Evolutionary conservation across 2,797 vertebrate species (phyloP).

Genomic region (Chiloscyllium punctatum): DNA sequence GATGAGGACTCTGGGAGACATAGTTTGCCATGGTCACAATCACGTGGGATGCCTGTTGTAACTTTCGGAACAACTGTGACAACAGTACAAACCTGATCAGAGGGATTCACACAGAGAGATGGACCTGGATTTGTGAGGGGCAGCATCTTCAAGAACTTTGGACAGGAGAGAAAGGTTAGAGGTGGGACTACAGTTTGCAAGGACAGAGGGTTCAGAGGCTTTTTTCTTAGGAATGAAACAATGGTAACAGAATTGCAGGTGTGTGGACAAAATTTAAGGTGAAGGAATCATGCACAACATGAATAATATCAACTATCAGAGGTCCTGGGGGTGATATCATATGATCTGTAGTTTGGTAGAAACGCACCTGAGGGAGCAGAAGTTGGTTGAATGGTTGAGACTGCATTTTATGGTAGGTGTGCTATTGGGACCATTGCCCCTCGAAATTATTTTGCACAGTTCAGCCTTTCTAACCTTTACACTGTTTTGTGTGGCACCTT

Average conservation of each 20-base stretch:
- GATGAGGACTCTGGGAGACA: not conserved
- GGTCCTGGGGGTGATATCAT: too few relatives aligned
- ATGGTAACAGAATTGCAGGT: not conserved
- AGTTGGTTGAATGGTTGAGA: not conserved
- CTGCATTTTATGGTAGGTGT: not conserved
- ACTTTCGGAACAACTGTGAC: not conserved
- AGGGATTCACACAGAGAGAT: not conserved
- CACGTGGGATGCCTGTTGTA: not conserved
- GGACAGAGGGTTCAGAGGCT: too few relatives aligned
- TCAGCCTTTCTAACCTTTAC: too few relatives aligned
- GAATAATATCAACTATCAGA: not conserved
- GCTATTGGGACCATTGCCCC: too few relatives aligned
- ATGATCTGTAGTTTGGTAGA: too few relatives aligned
- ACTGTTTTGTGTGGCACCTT: not conserved
- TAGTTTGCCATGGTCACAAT: not conserved
- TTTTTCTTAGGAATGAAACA: not conserved
- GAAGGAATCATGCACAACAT: too few relatives aligned
- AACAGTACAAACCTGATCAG: not conserved
- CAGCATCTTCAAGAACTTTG: not conserved
- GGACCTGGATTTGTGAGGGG: not conserved
- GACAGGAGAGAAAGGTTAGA: not conserved
- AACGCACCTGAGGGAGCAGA: not conserved
- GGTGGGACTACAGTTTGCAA: not conserved
- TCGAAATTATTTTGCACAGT: not conserved
- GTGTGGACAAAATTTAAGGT: too few relatives aligned